A percentile compares a stretch with the other conserved stretches of the same genome.
These are phyloP conservation scores for Mus spretus DNA, from an alignment of 2,797 vertebrate genomes.

Conservation along the genomic window DNA sequence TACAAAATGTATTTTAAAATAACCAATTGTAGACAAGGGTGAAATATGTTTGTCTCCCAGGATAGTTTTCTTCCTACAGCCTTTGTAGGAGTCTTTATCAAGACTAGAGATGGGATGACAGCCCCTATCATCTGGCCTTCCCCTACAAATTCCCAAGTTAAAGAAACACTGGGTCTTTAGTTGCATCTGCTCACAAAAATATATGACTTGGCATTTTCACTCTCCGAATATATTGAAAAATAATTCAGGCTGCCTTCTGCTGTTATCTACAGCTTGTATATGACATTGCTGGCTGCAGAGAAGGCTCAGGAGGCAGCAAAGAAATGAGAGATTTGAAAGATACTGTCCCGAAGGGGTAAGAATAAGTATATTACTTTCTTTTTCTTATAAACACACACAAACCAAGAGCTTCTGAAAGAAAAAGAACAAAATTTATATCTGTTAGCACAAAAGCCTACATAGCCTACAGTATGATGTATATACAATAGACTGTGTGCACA, in stretches of 20 bases:
- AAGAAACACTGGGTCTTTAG: slow-evolving; percentile 82
- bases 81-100: not conserved
- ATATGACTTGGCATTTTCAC: slow-evolving; percentile 81
- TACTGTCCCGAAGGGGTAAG: slow-evolving; percentile 74
- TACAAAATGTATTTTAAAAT: slow-evolving; percentile 46
- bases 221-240: slow-evolving; percentile 86
- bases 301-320: slow-evolving; percentile 74
- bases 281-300: slow-evolving; percentile 81
- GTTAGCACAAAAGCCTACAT: not conserved
- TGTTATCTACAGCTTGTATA: slow-evolving; percentile 84
- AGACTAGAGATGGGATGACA: slow-evolving; percentile 42
- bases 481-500: not conserved
- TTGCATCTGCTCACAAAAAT: slow-evolving; percentile 80
- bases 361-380: slow-evolving; percentile 79
- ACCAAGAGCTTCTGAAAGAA: slow-evolving; percentile 80
- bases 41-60: slow-evolving; percentile 51
- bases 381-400: slow-evolving; percentile 81
- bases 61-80: not conserved
- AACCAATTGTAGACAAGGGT: slow-evolving; percentile 22
- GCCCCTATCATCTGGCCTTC: not conserved
- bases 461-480: not conserved
- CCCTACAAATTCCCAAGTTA: slow-evolving; percentile 58
- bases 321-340: slow-evolving; percentile 85
- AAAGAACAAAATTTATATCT: slow-evolving; percentile 48
- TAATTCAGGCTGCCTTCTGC: slow-evolving; percentile 86